Base-by-base conservation (phyloP, 1,140 invertebrate species). In the Drosophila orosa region DNA sequence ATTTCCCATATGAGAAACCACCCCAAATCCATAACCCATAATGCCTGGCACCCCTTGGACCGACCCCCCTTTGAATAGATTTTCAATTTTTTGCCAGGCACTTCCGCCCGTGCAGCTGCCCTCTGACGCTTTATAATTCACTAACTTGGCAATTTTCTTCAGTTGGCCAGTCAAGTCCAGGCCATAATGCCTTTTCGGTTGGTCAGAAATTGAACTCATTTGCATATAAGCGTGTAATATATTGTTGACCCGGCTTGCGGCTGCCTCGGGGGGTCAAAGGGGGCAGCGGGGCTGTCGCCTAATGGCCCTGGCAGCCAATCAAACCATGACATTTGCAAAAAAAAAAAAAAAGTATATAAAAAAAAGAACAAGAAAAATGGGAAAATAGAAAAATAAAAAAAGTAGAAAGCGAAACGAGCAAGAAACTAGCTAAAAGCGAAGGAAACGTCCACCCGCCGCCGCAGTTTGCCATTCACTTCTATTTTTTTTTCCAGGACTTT, bases 291-390 rank as follows among this genome's bases (percentile, higher is more conserved):
- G 31, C 55, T 61, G 73, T 69, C 42, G 78, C 58, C 73, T 80
- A 80, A 81, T 80, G 78, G 78, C 66, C 66, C 45, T 80, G 78
- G 33, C 78, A 80, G 78, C 78, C 78, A 80, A 80, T 80, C 78
- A 80, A 80, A 35, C 60, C 65, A 54, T 81, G 78, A 80, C 78
- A 80, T 80, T 80, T 80, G 65, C 80, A 58, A 80, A 78, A 65
- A 65, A 72, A 37, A 59, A 15, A 15, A 12, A 27, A 35, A 44
- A 54, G 47, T 25, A 62, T 25, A 48, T 7, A 9, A 55, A 47
- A 33, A 27, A 52, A 39, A 47, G n/a, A 40, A 45, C 22, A 24
- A 47, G 33, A 58, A 75, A 57, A 40, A 50, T 50, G 25, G 31
- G 17, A 54, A 50, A 58, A 65, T 35, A 35, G 35, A 27, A 24